phyloP scores from a whole-genome alignment of 2,888 invertebrate genomes.

The Microplitis deprimator region DNA sequence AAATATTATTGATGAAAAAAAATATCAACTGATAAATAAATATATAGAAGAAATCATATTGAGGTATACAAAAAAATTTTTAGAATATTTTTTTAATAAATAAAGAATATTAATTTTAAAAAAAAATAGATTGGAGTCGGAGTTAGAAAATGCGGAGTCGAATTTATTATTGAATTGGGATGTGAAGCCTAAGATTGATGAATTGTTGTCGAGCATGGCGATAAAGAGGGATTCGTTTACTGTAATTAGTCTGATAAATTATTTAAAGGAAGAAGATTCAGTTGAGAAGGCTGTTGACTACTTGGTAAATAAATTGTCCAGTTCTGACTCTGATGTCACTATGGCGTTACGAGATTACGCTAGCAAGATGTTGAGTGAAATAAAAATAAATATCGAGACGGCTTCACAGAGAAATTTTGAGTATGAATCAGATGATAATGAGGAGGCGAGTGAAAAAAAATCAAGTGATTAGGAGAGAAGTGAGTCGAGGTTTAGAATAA shows the following conservation, averaged over 20 bases:
- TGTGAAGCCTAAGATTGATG: constrained; percentile 43
- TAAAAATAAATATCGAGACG: constrained; percentile 32
- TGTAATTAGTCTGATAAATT: constrained; percentile 40
- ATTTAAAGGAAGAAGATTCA: constrained; percentile 42
- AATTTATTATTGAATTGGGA: constrained; percentile 43
- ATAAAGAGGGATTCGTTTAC: constrained; percentile 43
- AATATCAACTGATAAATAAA: too few species aligned
- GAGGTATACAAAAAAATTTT: too few species aligned
- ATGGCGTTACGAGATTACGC: constrained; percentile 47
- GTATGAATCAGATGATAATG: too few species aligned
- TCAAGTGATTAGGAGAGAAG: too few species aligned
- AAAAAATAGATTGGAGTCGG: constrained; percentile 39
- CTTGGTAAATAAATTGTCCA: constrained; percentile 45
- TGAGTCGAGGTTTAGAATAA: too few species aligned
- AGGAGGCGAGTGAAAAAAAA: too few species aligned
- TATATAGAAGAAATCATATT: too few species aligned
- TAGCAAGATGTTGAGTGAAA: constrained; percentile 45
- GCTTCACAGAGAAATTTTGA: too few species aligned
- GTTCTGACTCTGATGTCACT: constrained; percentile 41
- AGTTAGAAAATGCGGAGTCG: constrained; percentile 40
- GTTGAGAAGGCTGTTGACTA: constrained; percentile 43
- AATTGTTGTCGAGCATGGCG: constrained; percentile 49
- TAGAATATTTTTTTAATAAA: too few species aligned
- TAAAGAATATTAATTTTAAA: too few species aligned
- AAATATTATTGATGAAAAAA: too few species aligned